Conservation (phyloP, 2,797 vertebrate genomes). For the Crocidura indochinensis region DNA sequence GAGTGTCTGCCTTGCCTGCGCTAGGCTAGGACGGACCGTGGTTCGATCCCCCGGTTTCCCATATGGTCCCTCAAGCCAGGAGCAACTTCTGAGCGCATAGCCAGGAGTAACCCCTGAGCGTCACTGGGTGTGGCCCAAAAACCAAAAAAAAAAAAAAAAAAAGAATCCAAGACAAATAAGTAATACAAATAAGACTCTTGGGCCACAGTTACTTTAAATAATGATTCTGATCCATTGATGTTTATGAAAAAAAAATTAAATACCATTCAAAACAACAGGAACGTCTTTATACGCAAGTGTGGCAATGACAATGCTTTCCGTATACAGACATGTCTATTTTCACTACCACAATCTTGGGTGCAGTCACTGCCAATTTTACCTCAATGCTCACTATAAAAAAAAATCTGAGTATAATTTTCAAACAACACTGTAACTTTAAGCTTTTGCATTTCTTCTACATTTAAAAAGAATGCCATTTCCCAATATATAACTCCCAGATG, state of each 20-base stretch:
- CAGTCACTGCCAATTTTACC: constrained; percentile 80
- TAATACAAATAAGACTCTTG: constrained; percentile 47
- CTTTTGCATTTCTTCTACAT: constrained; percentile 85
- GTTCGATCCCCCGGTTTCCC: too few species aligned
- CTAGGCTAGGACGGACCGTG: too few species aligned
- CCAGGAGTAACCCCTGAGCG: too few species aligned
- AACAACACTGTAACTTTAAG: constrained; percentile 88
- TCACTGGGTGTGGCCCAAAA: too few species aligned
- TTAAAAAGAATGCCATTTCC: constrained; percentile 89
- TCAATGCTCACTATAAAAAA: constrained; percentile 67
- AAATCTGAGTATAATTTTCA: constrained; percentile 86
- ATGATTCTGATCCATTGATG: constrained; percentile 11
- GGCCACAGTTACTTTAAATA: constrained; percentile 39
- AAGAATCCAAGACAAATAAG: constrained; percentile 60
- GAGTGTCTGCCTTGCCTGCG: too few species aligned
- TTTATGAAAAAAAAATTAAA: constrained; percentile 13
- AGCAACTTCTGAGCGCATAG: too few species aligned
- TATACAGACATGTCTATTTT: constrained; percentile 67
- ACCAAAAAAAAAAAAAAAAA: too few species aligned
- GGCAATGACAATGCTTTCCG: constrained; percentile 18
- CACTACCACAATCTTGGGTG: not conserved
- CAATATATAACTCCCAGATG: constrained; percentile 95
- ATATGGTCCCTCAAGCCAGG: too few species aligned
- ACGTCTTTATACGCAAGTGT: not conserved
- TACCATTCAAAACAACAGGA: constrained; percentile 49